These are phyloP conservation scores for Poecile montanus DNA, from an alignment of 2,797 vertebrate genomes.

Conservation along the genomic window DNA sequence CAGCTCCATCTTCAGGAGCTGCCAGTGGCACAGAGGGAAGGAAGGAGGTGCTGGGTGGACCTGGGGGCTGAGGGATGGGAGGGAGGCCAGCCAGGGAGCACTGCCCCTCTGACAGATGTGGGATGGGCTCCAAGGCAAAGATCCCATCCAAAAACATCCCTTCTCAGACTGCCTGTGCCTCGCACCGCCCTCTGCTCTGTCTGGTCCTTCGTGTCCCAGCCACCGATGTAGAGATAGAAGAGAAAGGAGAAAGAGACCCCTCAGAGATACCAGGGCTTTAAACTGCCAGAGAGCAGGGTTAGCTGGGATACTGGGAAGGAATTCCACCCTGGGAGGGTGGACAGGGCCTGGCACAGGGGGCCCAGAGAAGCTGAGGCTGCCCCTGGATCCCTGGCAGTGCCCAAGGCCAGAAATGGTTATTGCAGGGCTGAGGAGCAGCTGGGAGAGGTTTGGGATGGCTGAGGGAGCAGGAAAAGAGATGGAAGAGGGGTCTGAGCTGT, in stretches of 20 bases:
- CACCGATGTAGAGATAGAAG: accelerated
- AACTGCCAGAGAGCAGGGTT: not conserved
- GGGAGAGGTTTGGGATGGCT: not conserved
- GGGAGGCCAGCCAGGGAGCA: not conserved
- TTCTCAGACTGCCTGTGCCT: not conserved
- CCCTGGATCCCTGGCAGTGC: not conserved
- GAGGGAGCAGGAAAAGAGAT: not conserved
- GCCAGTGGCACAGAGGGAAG: no score
- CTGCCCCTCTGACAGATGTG: not conserved
- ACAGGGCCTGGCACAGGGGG: not conserved
- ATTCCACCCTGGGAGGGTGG: not conserved
- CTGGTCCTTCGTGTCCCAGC: not conserved
- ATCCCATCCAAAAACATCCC: not conserved
- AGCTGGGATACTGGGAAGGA: not conserved
- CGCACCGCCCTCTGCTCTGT: not conserved
- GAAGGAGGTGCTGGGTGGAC: not conserved
- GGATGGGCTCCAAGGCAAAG: conserved; percentile 38
- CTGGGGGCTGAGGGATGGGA: not conserved
- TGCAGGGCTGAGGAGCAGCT: not conserved
- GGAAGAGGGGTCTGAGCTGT: not conserved
- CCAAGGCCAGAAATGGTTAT: not conserved
- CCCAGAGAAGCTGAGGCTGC: not conserved
- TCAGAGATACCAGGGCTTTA: not conserved
- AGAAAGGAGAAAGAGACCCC: not conserved
- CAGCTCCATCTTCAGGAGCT: not conserved